Base-by-base conservation (phyloP, 2,888 invertebrate genomes). In the Megaustenia siamemsis region DNA sequence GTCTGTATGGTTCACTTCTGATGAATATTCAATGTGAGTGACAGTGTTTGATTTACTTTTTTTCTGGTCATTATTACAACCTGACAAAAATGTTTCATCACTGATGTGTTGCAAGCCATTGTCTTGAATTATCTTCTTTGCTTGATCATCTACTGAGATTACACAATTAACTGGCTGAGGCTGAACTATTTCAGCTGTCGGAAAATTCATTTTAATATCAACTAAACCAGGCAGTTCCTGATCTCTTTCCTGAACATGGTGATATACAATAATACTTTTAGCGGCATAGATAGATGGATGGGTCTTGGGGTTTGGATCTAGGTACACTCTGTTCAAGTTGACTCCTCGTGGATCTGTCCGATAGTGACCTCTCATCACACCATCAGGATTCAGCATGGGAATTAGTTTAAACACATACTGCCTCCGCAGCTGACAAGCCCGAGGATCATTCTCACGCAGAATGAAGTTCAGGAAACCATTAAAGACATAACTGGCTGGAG, bases 381-480 rank as follows among this genome's bases (percentile, higher is more conserved):
- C 98, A 92, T 98, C 98, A 0, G 98, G 98, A 95, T 98, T 98
- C 87, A 98, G 94, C 95, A 98, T 97, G 0, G 98, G 98, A 88
- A 98, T 96, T 93, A 98, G 94, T 94, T 98, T 98, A 95, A 98
- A 98, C 88, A 98, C 97, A 91, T 90, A 94, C 82, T 92, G 90
- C 90, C 96, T 96, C 80, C 98, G 95, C 73, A 98, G 94, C 84
- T 95, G 95, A 80, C 96, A 95, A 35, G 97, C 97, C 83, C 97
- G 95, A 0, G 96, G 96, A 93, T 98, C 97, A 86, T 96, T 96
- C 49, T 96, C 95, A 63, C 92, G 89, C 32, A 98, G 94, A 68
- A 98, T 94, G 71, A 97, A 96, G 92, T 97, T 96, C 12, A 98
- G 94, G 90, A 98, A 96, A 0, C 98, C 98, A 93, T 97, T 97